Conservation (phyloP, 2,797 vertebrate species). For the Rhynchonycteris naso region DNA sequence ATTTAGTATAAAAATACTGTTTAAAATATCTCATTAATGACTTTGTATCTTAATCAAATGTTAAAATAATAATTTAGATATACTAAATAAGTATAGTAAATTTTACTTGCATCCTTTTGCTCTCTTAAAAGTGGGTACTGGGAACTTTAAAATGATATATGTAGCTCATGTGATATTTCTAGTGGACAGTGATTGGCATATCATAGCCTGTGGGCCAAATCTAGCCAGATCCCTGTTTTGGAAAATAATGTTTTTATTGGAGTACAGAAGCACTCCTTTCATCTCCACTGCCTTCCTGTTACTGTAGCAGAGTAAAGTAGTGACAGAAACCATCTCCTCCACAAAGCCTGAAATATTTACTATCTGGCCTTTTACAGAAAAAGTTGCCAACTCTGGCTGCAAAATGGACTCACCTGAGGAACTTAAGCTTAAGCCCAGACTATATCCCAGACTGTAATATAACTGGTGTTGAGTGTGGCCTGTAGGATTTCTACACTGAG, state of each 20-base stretch:
- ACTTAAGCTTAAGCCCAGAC: background rate
- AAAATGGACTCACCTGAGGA: background rate
- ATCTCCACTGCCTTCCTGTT: background rate
- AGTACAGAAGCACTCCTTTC: background rate
- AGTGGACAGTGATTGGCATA: background rate
- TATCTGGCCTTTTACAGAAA: background rate
- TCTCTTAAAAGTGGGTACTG: background rate
- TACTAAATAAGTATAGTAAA: background rate
- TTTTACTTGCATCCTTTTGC: background rate
- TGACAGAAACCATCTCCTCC: background rate
- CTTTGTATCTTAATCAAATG: background rate
- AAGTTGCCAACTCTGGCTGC: background rate
- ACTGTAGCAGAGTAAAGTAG: background rate
- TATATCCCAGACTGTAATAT: background rate
- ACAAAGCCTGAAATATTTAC: background rate
- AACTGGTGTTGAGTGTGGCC: background rate
- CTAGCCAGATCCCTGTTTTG: background rate
- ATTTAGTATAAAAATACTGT: background rate
- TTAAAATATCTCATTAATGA: background rate
- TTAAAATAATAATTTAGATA: background rate
- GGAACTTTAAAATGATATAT: background rate
- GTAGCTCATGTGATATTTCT: background rate
- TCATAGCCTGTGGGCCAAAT: background rate
- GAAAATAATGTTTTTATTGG: background rate
- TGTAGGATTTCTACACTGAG: background rate